Conservation (phyloP, 2,888 invertebrate species). For the Chaetogeoica ovagalla region DNA sequence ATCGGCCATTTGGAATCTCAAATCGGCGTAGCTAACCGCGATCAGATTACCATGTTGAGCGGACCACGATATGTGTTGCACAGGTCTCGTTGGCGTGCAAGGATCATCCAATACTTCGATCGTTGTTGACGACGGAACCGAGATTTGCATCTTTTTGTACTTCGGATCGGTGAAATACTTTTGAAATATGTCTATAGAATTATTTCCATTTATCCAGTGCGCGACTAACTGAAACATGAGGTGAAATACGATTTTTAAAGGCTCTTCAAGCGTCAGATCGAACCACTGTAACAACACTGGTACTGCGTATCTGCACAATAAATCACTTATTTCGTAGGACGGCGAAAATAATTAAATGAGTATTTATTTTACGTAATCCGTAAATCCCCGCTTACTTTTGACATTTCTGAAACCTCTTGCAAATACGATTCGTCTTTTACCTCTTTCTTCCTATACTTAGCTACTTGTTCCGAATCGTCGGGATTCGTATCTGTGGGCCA, state of each 20-base stretch:
- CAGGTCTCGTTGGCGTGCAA: conserved; percentile 68
- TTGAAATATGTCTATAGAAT: conserved; percentile 90
- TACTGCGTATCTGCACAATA: too few relatives aligned
- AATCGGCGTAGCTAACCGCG: conserved; percentile 83
- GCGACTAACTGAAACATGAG: conserved; percentile 65
- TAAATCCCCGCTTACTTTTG: background rate
- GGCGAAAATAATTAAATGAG: too few relatives aligned
- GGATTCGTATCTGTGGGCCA: conserved; percentile 95
- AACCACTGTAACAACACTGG: too few relatives aligned
- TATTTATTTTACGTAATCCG: too few relatives aligned
- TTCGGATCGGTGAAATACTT: conserved; percentile 74
- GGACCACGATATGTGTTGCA: conserved; percentile 86
- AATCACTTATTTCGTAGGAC: too few relatives aligned
- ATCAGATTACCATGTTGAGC: conserved; percentile 81
- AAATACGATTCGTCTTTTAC: conserved; percentile 80
- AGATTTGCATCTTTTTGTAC: background rate
- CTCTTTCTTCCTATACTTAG: conserved; percentile 83
- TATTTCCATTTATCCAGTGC: conserved; percentile 87
- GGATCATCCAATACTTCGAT: conserved; percentile 88
- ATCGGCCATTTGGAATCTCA: conserved; percentile 72
- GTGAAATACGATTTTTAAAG: too few relatives aligned
- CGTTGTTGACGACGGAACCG: conserved; percentile 70
- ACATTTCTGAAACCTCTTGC: background rate
- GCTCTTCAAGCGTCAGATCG: too few relatives aligned
- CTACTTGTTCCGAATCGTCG: conserved; percentile 81